Conservation (phyloP, 2,888 invertebrate species). For the Idaea aversata region DNA sequence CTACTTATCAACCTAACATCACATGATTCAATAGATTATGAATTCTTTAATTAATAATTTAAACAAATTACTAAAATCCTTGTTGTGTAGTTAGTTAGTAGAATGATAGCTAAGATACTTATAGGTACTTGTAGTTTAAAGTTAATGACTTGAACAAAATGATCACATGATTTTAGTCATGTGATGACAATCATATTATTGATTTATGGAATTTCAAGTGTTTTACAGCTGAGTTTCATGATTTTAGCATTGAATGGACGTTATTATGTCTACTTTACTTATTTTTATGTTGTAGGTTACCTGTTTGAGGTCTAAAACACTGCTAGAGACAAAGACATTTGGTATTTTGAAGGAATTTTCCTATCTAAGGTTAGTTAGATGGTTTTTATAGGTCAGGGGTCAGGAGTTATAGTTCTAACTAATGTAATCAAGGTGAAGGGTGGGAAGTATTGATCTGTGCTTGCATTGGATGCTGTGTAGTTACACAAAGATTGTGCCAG, state of each 20-base stretch:
- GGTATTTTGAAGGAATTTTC: not conserved
- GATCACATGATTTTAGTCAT: slow-evolving; percentile 19
- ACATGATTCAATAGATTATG: not conserved
- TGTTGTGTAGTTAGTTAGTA: not conserved
- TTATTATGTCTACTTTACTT: not conserved
- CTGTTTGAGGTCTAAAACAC: not conserved
- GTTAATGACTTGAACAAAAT: not conserved
- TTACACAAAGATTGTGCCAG: not conserved
- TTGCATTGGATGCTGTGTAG: not conserved
- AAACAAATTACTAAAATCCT: not conserved
- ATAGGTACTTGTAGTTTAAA: not conserved
- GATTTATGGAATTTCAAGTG: not conserved
- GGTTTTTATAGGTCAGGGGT: not conserved
- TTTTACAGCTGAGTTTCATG: not conserved
- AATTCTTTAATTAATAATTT: not conserved
- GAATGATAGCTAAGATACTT: not conserved
- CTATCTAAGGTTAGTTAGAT: not conserved
- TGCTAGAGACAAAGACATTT: not conserved
- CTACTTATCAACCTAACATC: slow-evolving; percentile 8
- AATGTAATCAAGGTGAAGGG: not conserved
- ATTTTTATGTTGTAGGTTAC: not conserved
- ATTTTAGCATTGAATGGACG: not conserved
- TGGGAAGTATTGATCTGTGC: not conserved
- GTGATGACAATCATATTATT: slow-evolving; percentile 19
- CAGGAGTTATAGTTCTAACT: not conserved